phyloP scores from a whole-genome alignment of 2,797 vertebrate genomes.

The Tarsius wallacei region DNA sequence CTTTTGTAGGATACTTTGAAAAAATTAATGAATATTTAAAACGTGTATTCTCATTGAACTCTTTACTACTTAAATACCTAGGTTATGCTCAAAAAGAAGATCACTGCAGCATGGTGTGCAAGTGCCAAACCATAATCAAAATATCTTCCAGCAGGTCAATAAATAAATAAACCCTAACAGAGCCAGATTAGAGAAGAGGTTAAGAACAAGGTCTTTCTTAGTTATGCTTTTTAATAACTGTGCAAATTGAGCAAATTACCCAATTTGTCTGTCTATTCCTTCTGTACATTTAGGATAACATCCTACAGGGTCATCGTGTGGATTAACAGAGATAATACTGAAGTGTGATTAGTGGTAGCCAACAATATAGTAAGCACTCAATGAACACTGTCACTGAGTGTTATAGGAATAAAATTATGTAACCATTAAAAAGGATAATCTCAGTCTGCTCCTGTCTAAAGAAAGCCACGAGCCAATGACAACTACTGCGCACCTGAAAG shows the following conservation, averaged over 20 bases:
- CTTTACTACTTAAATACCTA: conserved; percentile 28
- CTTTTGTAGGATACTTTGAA: not conserved
- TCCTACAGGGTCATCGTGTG: not conserved
- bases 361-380: not conserved
- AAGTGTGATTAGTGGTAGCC: not conserved
- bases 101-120: not conserved
- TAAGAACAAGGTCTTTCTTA: not conserved
- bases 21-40: conserved; percentile 24
- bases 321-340: not conserved
- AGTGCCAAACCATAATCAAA: not conserved
- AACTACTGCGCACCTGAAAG: not conserved
- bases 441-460: not conserved
- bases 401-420: not conserved
- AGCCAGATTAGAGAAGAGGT: not conserved
- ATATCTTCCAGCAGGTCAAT: not conserved
- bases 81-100: not conserved
- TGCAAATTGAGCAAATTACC: not conserved
- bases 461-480: not conserved
- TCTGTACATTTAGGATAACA: not conserved
- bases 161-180: conserved; percentile 13
- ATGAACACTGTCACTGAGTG: not conserved
- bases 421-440: not conserved
- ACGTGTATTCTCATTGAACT: not conserved
- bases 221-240: not conserved
- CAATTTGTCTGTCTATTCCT: not conserved